These are phyloP conservation scores for Oenanthe oenanthe DNA, from an alignment of 2,113 vertebrate genomes.

Conservation along the genomic window DNA sequence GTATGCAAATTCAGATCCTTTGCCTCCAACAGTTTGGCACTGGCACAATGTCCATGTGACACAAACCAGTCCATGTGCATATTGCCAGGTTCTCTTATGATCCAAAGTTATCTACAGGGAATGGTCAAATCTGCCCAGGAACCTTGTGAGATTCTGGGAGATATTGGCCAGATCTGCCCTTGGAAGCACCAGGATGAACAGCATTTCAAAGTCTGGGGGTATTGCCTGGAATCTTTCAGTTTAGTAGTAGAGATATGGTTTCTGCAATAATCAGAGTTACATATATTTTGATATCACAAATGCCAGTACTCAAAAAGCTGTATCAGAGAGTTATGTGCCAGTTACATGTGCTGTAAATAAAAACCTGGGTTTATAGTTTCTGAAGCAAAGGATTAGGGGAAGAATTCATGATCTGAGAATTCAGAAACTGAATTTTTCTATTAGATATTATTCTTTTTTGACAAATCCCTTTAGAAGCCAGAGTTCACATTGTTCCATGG, in stretches of 20 bases:
- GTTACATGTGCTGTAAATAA: not conserved
- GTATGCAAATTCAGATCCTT: not conserved
- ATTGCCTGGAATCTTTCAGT: not conserved
- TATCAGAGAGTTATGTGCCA: not conserved
- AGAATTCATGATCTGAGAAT: not conserved
- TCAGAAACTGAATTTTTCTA: not conserved
- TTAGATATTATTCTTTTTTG: not conserved
- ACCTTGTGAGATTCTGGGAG: not conserved
- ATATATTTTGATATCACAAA: not conserved
- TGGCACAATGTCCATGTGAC: not conserved
- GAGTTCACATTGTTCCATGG: accelerated
- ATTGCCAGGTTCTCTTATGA: not conserved
- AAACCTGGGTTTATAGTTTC: not conserved
- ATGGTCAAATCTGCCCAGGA: not conserved
- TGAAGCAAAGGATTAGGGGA: not conserved
- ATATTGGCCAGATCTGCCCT: not conserved
- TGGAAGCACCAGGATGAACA: not conserved
- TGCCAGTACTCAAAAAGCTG: not conserved
- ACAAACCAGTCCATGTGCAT: not conserved
- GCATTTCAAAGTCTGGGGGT: not conserved
- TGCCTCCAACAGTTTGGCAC: not conserved
- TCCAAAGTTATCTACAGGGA: not conserved
- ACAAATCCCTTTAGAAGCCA: not conserved
- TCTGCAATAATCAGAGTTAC: not conserved
- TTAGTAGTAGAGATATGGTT: not conserved